Conservation (phyloP, 2,888 invertebrate genomes). For the Cerastis rubricosa region DNA sequence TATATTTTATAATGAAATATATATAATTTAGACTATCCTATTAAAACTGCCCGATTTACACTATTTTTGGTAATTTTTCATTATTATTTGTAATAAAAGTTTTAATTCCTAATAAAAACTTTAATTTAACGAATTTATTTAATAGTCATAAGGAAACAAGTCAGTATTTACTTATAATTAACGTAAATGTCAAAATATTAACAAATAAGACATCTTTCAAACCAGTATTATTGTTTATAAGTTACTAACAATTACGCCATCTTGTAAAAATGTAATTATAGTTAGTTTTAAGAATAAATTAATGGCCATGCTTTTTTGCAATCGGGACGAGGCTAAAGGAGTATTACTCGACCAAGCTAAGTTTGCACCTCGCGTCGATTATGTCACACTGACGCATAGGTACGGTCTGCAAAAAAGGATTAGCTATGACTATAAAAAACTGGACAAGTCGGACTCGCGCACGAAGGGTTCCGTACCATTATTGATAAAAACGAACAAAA, state of each 20-base stretch:
- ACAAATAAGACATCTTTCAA: conserved; percentile 64
- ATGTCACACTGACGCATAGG: no score
- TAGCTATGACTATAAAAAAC: no score
- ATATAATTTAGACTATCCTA: background rate
- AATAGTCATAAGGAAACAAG: conserved; percentile 19
- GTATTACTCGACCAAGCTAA: no score
- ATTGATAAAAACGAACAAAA: no score
- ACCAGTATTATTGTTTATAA: conserved; percentile 68
- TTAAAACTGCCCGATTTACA: background rate
- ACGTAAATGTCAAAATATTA: conserved; percentile 44
- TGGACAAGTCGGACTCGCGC: no score
- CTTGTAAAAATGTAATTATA: conserved; percentile 56
- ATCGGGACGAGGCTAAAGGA: background rate
- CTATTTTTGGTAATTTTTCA: no score
- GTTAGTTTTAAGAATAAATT: conserved; percentile 21
- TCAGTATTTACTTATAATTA: conserved; percentile 39
- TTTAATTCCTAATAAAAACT: background rate
- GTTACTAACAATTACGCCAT: conserved; percentile 42
- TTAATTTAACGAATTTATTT: conserved; percentile 18
- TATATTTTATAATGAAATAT: background rate
- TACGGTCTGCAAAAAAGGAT: no score
- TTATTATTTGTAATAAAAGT: background rate
- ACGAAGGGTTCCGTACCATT: no score
- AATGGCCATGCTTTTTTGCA: conserved; percentile 33
- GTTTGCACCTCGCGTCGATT: no score